Base-by-base conservation (phyloP, 2,797 vertebrate genomes). In the Artibeus jamaicensis region DNA sequence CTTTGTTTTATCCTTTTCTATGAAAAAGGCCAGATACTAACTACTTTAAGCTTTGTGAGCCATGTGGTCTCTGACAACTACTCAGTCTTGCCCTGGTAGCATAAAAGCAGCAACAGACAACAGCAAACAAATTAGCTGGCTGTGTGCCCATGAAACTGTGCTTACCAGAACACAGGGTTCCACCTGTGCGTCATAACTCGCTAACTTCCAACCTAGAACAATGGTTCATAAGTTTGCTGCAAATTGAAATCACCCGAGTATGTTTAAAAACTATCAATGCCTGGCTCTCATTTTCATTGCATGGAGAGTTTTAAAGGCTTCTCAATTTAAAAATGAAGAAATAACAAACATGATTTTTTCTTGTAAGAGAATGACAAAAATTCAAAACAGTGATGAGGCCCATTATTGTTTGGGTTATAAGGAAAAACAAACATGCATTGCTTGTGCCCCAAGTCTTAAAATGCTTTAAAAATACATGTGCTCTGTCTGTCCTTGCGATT, bases 1-100 rank as follows among this genome's bases (percentile, higher is more conserved):
- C 46, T 91, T 55, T 81, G 65, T 42, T 68, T 57, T 62, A 9
- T 73, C 50, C 81, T 92, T 81, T 82, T 90, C 67, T 92, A 24
- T 74, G 37, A 76, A 86, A 86, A 92, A 92, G 18, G 48, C 44
- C 21, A 39, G 57, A 81, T 77, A 62, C 18, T 65, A n/a, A 65
- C 18, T 93, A 34, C 70, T 92, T 96, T 46, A 79, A 22, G 37
- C 44, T 85, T 59, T 76, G 34, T 81, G 19, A 91, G 78, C 26
- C 91, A 79, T 46, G 84, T 67, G 93, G 70, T 81, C 68, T 93
- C 48, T 82, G 91, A 78, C 37, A 73, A 84, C 53, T 85, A 62
- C 50, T 90, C 59, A 18, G 1, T 76, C 67, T 57, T 96, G 67
- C 44, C 4, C 1, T 15, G 42, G 44, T 9, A 92, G 71, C 48